These are phyloP conservation scores for Heterotilapia buettikoferi DNA, from an alignment of 2,113 vertebrate genomes.

Conservation along the genomic window DNA sequence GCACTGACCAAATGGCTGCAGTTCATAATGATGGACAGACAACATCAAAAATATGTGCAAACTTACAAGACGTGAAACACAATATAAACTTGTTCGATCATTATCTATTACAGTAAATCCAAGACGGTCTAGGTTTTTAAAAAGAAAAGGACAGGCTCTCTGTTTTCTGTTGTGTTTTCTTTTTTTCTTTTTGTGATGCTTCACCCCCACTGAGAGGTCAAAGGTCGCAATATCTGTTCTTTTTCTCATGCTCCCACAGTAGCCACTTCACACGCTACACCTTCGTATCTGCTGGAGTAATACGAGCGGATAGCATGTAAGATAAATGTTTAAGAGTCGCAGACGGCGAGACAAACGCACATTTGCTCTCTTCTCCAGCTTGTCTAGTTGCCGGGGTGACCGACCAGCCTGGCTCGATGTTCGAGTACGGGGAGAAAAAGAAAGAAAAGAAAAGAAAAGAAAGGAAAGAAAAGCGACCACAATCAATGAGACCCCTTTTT, in stretches of 20 bases:
- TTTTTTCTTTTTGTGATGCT: not conserved
- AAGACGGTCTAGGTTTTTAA: not conserved
- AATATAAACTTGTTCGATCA: not conserved
- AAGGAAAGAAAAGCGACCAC: slow-evolving; percentile 68
- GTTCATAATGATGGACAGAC: not conserved
- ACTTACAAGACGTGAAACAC: not conserved
- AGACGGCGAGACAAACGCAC: not conserved
- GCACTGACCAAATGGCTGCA: not conserved
- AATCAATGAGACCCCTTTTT: slow-evolving; percentile 67
- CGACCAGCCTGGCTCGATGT: slow-evolving; percentile 23
- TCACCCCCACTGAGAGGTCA: not conserved
- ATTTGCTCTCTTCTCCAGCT: slow-evolving; percentile 9
- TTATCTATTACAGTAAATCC: not conserved
- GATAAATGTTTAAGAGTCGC: slow-evolving; percentile 6
- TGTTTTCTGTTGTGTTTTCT: not conserved
- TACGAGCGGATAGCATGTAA: not conserved
- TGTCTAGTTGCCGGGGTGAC: slow-evolving; percentile 49
- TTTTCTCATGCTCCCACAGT: not conserved
- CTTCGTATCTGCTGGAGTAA: not conserved
- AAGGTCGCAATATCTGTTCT: not conserved
- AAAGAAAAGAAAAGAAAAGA: slow-evolving; percentile 7
- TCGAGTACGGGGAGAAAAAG: slow-evolving; percentile 10
- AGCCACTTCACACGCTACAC: not conserved
- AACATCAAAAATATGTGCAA: not conserved
- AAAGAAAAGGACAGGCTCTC: not conserved